A percentile compares a stretch with the other conserved stretches of the same genome.
These are phyloP conservation scores for Antidorcas marsupialis DNA, from an alignment of 2,113 vertebrate species.

Conservation along the genomic window DNA sequence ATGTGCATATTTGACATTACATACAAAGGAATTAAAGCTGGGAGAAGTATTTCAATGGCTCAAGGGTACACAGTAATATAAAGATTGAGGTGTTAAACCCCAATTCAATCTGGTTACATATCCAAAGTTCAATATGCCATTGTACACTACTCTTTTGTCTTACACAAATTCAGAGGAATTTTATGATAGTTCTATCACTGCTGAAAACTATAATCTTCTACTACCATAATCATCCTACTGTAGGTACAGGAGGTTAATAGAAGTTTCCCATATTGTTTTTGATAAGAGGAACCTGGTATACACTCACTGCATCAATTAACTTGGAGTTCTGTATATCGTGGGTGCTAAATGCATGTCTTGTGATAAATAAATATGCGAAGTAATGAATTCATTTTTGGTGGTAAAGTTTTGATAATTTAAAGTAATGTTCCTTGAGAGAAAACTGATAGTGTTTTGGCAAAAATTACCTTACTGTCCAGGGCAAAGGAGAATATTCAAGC, in stretches of 20 bases:
- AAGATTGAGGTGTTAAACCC: background rate
- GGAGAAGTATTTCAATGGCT: background rate
- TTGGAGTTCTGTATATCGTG: background rate
- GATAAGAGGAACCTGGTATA: no score
- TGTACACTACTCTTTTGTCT: background rate
- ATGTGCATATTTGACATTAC: background rate
- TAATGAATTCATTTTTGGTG: background rate
- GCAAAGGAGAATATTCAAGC: background rate
- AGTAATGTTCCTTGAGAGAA: background rate
- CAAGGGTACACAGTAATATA: background rate
- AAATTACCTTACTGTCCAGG: background rate
- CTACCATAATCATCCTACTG: background rate
- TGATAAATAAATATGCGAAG: background rate
- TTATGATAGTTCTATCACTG: background rate
- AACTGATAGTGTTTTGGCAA: background rate
- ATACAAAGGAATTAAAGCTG: background rate
- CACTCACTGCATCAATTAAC: background rate
- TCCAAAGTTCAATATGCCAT: background rate
- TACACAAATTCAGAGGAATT: background rate
- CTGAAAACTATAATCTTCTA: background rate
- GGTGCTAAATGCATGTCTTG: background rate
- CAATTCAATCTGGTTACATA: background rate
- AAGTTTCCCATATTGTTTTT: background rate
- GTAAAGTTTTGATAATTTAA: background rate
- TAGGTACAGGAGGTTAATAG: background rate